A percentile compares a stretch with the other conserved stretches of the same genome.
Evolutionary conservation across 2,113 vertebrate genomes (phyloP).

Genomic region (Dromaius novaehollandiae): DNA sequence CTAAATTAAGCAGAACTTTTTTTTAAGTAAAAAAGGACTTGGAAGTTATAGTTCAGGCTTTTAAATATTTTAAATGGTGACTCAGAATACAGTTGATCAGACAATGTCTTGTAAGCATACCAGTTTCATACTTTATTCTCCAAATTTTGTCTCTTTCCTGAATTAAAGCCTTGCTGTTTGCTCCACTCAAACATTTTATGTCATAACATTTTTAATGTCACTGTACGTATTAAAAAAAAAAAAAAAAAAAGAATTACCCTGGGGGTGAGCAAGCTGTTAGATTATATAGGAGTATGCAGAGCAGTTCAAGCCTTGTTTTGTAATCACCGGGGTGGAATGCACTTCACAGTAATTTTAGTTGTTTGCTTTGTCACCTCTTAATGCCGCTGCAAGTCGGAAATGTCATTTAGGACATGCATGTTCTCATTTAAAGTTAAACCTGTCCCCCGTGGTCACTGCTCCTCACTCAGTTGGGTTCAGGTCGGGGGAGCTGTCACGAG

Average conservation of each 20-base stretch:
- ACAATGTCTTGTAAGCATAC: neutral
- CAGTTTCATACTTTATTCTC: neutral
- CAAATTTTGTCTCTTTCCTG: neutral
- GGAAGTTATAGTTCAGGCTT: neutral
- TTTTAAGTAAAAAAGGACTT: neutral
- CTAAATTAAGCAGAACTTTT: neutral
- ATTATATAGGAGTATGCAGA: neutral
- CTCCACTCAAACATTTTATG: neutral
- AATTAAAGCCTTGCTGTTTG: neutral
- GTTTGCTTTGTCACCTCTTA: neutral
- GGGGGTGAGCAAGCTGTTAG: neutral
- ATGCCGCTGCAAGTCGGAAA: neutral
- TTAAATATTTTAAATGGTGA: neutral
- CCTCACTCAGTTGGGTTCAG: neutral
- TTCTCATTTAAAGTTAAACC: neutral
- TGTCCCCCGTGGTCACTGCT: neutral
- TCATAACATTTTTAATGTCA: neutral
- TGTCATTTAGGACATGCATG: neutral
- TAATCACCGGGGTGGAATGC: neutral
- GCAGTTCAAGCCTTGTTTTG: neutral
- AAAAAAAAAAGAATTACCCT: neutral
- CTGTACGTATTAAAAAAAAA: neutral
- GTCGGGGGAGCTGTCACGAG: neutral
- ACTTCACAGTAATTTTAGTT: neutral
- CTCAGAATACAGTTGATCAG: neutral